These are phyloP conservation scores for Exaiptasia diaphana DNA, from an alignment of 64 coral and sea anemone genomes.

Conservation along the genomic window DNA sequence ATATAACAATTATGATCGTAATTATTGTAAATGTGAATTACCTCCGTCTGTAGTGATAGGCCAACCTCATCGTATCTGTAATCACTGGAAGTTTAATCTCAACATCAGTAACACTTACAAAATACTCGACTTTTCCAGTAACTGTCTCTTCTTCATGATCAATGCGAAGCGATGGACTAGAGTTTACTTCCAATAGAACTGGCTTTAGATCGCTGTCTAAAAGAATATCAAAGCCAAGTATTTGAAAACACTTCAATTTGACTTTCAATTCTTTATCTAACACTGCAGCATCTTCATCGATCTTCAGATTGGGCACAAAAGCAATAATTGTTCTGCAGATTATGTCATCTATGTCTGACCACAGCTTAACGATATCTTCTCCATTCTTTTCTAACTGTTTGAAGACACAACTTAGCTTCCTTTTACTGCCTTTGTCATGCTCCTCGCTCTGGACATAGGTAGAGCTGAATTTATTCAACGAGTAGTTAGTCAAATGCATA, in stretches of 20 bases:
- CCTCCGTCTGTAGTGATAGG: slow-evolving; percentile 49
- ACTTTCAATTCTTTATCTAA: slow-evolving; percentile 60
- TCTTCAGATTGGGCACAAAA: slow-evolving; percentile 57
- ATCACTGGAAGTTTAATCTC: slow-evolving; percentile 89
- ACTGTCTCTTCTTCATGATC: slow-evolving; percentile 76
- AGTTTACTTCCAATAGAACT: slow-evolving; percentile 77
- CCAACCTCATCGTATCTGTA: slow-evolving; percentile 53
- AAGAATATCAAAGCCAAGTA: slow-evolving; percentile 90
- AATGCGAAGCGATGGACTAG: slow-evolving; percentile 74
- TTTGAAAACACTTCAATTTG: slow-evolving; percentile 72
- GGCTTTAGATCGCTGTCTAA: slow-evolving; percentile 70
- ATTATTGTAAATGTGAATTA: background rate
- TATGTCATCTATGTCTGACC: slow-evolving; percentile 69
- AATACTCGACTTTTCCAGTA: slow-evolving; percentile 59
- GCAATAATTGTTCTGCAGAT: slow-evolving; percentile 82
- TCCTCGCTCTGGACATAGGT: slow-evolving; percentile 74
- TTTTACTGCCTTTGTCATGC: slow-evolving; percentile 72
- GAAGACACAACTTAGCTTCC: slow-evolving; percentile 83
- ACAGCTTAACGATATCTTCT: slow-evolving; percentile 46
- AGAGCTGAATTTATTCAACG: slow-evolving; percentile 73
- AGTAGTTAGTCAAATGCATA: slow-evolving; percentile 96
- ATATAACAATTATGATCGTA: background rate
- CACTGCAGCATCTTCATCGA: slow-evolving; percentile 53
- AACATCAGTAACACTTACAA: slow-evolving; percentile 77
- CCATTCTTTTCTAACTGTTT: slow-evolving; percentile 62